These are phyloP conservation scores for Tetheella fluctuosa DNA, from an alignment of 2,888 invertebrate genomes.

Conservation along the genomic window DNA sequence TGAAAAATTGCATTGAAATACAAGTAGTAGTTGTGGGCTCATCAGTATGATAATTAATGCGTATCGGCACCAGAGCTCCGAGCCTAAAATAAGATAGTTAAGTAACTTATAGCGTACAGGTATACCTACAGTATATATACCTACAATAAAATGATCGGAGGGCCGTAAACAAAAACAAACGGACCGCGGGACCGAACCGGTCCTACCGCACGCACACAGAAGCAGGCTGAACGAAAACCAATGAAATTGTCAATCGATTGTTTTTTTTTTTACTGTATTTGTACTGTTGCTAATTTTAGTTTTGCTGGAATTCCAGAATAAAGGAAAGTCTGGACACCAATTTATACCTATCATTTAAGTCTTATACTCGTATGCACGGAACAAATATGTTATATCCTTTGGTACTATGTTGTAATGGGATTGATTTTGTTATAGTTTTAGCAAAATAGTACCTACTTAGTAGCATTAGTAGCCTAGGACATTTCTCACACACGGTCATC, in stretches of 20 bases:
- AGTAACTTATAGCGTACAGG: slow-evolving; percentile 53
- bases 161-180: slow-evolving; percentile 75
- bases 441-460: no score
- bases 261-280: not conserved
- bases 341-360: no score
- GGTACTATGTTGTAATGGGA: no score
- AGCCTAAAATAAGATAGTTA: slow-evolving; percentile 65
- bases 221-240: slow-evolving; percentile 1
- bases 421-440: no score
- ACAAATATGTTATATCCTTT: no score
- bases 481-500: no score
- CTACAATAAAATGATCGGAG: slow-evolving; percentile 74
- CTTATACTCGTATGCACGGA: no score
- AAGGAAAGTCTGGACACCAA: no score
- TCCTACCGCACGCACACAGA: slow-evolving; percentile 33
- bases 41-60: not conserved
- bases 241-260: slow-evolving; percentile 5
- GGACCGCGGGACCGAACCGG: slow-evolving; percentile 46
- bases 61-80: slow-evolving; percentile 39
- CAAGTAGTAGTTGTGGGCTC: not conserved
- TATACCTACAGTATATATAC: slow-evolving; percentile 24
- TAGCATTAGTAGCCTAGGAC: no score
- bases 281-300: no score
- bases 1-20: no score
- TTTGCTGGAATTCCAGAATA: no score